These are phyloP conservation scores for Scatophagus argus DNA, from an alignment of 2,113 vertebrate genomes.

Conservation along the genomic window DNA sequence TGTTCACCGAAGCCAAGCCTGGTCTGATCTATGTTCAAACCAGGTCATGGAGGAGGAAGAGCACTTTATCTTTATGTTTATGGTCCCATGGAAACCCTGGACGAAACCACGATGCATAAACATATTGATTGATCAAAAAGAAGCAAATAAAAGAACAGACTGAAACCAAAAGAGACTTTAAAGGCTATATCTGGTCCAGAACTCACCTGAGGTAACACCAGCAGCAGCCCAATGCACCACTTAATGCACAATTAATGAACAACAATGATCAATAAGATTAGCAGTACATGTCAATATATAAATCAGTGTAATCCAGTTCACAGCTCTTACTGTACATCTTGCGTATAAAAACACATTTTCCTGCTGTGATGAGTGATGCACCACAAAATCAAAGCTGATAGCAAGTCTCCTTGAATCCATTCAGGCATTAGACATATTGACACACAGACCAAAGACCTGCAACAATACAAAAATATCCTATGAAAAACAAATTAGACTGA, in stretches of 20 bases:
- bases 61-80: too few relatives aligned
- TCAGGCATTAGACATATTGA: background rate
- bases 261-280: background rate
- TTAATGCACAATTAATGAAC: background rate
- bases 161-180: background rate
- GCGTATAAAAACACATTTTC: constrained; percentile 16
- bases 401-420: constrained; percentile 6
- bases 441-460: constrained; percentile 4
- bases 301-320: background rate
- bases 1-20: background rate
- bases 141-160: background rate
- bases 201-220: background rate
- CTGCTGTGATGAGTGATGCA: constrained; percentile 17
- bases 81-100: too few relatives aligned
- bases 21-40: background rate
- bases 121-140: too few relatives aligned
- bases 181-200: background rate
- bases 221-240: background rate
- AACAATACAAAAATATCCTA: background rate
- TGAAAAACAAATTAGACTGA: background rate
- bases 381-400: background rate
- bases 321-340: background rate
- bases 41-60: background rate
- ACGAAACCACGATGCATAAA: background rate
- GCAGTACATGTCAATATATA: background rate